Percentiles rank a stretch among this genome's conserved stretches.
phyloP scores from a whole-genome alignment of 2,888 invertebrate species.

The Steinernema hermaphroditum region DNA sequence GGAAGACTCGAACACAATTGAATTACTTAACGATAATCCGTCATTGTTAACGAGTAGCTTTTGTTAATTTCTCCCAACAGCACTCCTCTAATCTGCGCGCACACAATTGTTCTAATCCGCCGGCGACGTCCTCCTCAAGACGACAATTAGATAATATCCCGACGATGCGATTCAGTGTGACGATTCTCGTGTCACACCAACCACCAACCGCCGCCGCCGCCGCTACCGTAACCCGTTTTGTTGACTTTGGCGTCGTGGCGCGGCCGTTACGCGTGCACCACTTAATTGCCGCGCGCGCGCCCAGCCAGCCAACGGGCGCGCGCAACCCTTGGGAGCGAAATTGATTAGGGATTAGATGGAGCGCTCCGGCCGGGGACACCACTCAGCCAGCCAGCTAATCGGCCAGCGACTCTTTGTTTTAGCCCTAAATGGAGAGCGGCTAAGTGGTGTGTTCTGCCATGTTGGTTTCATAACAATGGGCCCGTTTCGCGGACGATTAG shows the following conservation, averaged over 20 bases:
- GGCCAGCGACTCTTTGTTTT: slow-evolving; percentile 1
- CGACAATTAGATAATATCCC: slow-evolving; percentile 24
- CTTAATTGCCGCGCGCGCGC: slow-evolving; percentile 12
- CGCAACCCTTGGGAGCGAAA: slow-evolving; percentile 15
- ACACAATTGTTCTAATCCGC: too few relatives aligned
- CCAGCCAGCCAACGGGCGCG: background rate
- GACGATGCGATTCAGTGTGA: background rate
- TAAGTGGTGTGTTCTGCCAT: slow-evolving; percentile 9
- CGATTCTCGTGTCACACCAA: background rate
- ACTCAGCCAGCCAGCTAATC: slow-evolving; percentile 24
- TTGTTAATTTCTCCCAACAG: background rate
- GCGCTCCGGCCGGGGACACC: background rate
- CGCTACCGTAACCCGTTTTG: slow-evolving; percentile 11
- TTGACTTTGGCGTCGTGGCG: slow-evolving; percentile 10
- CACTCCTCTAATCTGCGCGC: slow-evolving; percentile 11
- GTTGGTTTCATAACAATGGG: slow-evolving; percentile 20
- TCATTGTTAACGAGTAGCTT: background rate
- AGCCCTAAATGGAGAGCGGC: background rate
- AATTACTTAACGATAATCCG: background rate
- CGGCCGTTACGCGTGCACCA: slow-evolving; percentile 1
- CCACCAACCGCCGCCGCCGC: background rate
- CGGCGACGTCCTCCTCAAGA: too few relatives aligned
- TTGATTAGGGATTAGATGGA: slow-evolving; percentile 16
- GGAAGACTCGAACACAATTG: background rate
- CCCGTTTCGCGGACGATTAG: background rate